Evolutionary conservation across 2,113 vertebrate species (phyloP).

Genomic region (Limnothrissa miodon): DNA sequence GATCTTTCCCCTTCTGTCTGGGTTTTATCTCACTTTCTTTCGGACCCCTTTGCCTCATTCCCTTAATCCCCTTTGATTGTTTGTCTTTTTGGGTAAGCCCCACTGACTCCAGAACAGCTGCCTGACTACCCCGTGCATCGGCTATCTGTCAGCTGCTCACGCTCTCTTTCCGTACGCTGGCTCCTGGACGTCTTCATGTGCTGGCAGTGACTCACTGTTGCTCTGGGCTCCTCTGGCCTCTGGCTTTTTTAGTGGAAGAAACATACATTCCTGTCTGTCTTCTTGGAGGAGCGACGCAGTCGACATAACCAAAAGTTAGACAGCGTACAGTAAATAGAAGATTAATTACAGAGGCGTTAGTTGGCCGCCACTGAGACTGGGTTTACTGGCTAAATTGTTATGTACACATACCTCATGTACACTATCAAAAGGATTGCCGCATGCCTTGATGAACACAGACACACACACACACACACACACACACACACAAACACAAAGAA

Average conservation of each 20-base stretch:
- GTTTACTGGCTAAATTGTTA: slow-evolving; percentile 4
- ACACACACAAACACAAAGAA: slow-evolving; percentile 7
- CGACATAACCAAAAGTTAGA: not conserved
- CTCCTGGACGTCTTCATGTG: not conserved
- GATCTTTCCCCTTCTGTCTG: not conserved
- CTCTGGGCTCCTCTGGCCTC: not conserved
- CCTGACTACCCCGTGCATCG: not conserved
- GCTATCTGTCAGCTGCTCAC: not conserved
- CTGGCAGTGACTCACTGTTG: not conserved
- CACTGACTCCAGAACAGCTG: not conserved
- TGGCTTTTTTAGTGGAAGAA: not conserved
- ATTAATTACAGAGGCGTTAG: not conserved
- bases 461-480: not conserved
- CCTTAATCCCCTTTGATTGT: not conserved
- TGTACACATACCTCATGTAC: not conserved
- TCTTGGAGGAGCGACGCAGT: not conserved
- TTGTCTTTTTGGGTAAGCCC: not conserved
- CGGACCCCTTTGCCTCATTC: not conserved
- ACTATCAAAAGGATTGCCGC: not conserved
- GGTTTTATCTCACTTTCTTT: not conserved
- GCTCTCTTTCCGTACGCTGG: not conserved
- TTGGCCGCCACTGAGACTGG: not conserved
- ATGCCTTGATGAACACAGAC: not conserved
- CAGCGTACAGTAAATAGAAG: not conserved
- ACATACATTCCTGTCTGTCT: not conserved